Evolutionary conservation across 2,113 vertebrate genomes (phyloP).

Genomic region (Strix aluco): DNA sequence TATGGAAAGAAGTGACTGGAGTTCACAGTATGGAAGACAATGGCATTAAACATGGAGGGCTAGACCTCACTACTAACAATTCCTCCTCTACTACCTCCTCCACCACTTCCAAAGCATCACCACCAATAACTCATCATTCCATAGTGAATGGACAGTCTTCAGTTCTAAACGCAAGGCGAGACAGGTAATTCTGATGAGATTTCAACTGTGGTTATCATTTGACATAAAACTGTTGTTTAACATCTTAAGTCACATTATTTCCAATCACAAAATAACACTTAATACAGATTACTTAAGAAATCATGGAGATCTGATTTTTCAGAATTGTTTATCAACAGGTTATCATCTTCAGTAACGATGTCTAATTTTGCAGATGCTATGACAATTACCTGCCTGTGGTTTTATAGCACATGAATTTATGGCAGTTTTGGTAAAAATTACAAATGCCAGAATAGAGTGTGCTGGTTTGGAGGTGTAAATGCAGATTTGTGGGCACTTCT

Average conservation of each 20-base stretch:
- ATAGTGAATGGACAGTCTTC: conserved; percentile 98
- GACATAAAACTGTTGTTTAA: background rate
- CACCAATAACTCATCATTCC: conserved; percentile 96
- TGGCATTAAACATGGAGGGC: conserved; percentile 89
- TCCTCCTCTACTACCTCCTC: conserved; percentile 98
- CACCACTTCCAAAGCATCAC: conserved; percentile 96
- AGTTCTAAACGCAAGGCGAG: conserved; percentile 92
- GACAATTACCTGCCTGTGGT: background rate
- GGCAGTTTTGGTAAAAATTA: background rate
- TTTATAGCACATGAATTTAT: background rate
- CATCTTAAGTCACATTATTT: background rate
- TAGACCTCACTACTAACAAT: conserved; percentile 97
- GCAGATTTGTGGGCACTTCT: background rate
- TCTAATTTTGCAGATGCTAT: background rate
- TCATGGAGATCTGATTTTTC: background rate
- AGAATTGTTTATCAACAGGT: background rate
- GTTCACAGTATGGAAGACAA: conserved; percentile 90
- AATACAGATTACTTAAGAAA: background rate
- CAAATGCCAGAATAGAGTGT: background rate
- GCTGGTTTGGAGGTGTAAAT: background rate
- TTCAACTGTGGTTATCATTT: conserved; percentile 34
- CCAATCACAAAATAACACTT: background rate
- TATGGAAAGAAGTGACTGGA: conserved; percentile 98
- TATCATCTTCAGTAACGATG: background rate
- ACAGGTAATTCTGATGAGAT: conserved; percentile 80